Percentiles rank a stretch among this genome's conserved stretches.
These are phyloP conservation scores for Myathropa florea DNA, from an alignment of 2,888 invertebrate species.

Conservation along the genomic window DNA sequence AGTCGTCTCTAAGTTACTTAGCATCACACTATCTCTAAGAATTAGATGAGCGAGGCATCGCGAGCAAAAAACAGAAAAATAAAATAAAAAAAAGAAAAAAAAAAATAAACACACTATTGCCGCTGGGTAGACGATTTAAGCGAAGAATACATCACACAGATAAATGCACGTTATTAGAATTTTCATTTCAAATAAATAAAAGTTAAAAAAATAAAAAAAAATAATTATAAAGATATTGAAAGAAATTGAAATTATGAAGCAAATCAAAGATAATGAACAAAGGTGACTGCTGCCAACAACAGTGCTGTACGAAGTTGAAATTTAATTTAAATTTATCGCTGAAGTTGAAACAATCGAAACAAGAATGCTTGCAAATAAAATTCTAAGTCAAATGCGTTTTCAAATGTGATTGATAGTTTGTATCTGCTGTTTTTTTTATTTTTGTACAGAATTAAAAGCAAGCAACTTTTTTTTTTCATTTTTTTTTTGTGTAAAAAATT, in stretches of 20 bases:
- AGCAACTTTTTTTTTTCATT: background rate
- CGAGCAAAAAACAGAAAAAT: background rate
- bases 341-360: conserved; percentile 32
- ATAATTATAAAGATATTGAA: background rate
- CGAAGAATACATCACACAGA: conserved; percentile 17
- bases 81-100: background rate
- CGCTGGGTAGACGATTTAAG: conserved; percentile 30
- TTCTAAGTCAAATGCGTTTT: conserved; percentile 64
- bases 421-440: background rate
- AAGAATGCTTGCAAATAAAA: conserved; percentile 61
- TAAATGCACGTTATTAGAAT: background rate
- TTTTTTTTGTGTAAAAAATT: background rate
- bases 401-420: conserved; percentile 43
- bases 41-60: conserved; percentile 10
- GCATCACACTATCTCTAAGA: conserved; percentile 4
- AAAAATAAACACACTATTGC: background rate
- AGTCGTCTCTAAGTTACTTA: conserved; percentile 19
- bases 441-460: background rate
- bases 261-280: conserved; percentile 41
- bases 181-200: background rate
- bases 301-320: conserved; percentile 14
- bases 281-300: conserved; percentile 5
- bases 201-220: conserved; percentile 2
- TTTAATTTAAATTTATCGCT: conserved; percentile 13
- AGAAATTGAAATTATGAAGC: conserved; percentile 33